These are phyloP conservation scores for Lordiphosa fenestrarum DNA, from an alignment of 2,888 invertebrate genomes.

Conservation along the genomic window DNA sequence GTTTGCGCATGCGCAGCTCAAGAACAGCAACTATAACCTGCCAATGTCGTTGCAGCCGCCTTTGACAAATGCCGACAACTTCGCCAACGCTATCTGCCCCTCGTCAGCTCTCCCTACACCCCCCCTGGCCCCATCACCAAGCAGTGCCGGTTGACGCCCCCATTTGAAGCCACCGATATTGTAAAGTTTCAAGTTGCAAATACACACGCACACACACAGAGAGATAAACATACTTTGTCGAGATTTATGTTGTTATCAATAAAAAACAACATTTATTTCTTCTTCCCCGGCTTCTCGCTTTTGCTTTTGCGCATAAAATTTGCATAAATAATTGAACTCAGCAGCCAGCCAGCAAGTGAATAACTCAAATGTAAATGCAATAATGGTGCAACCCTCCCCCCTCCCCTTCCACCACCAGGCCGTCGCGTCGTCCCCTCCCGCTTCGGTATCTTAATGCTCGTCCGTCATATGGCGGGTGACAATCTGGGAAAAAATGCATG, in stretches of 20 bases:
- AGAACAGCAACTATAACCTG: constrained; percentile 50
- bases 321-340: constrained; percentile 64
- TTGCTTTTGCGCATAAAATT: constrained; percentile 63
- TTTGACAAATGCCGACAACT: constrained; percentile 67
- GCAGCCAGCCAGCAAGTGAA: constrained; percentile 18
- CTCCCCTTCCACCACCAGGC: too few relatives aligned
- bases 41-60: constrained; percentile 43
- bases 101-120: constrained; percentile 1
- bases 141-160: constrained; percentile 12
- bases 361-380: constrained; percentile 27
- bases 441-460: too few relatives aligned
- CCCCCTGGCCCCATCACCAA: constrained; percentile 23
- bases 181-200: constrained; percentile 59
- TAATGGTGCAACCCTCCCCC: constrained; percentile 20
- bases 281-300: constrained; percentile 27
- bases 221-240: constrained; percentile 6
- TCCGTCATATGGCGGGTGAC: too few relatives aligned
- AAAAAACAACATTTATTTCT: constrained; percentile 27
- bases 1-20: constrained; percentile 57
- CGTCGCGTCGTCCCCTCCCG: background rate
- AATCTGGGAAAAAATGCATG: too few relatives aligned
- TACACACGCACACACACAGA: constrained; percentile 4
- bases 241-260: constrained; percentile 66
- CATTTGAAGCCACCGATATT: constrained; percentile 21
- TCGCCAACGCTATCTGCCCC: constrained; percentile 8